These are phyloP conservation scores for Synanthedon vespiformis DNA, from an alignment of 2,888 invertebrate species.

Conservation along the genomic window DNA sequence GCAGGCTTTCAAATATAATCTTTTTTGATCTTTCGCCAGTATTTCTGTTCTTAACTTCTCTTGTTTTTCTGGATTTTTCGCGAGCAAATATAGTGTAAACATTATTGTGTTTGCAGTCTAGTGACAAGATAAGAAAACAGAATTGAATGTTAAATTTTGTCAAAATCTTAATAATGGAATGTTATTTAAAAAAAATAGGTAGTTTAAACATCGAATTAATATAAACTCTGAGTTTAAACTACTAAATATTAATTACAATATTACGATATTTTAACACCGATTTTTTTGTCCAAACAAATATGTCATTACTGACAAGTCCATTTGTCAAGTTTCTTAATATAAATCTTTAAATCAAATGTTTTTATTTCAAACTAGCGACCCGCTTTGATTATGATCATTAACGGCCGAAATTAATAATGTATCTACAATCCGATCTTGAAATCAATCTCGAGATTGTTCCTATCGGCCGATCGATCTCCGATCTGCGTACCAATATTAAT, in stretches of 20 bases:
- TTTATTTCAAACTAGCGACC: too few relatives aligned
- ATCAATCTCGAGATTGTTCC: too few relatives aligned
- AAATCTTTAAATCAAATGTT: too few relatives aligned
- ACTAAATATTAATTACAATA: not conserved
- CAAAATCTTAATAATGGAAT: not conserved
- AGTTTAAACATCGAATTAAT: too few relatives aligned
- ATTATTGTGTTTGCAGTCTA: constrained; percentile 71
- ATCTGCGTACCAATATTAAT: too few relatives aligned
- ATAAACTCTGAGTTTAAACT: too few relatives aligned
- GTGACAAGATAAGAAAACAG: constrained; percentile 5
- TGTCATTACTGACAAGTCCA: not conserved
- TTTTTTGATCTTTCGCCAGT: constrained; percentile 24
- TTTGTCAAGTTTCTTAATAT: too few relatives aligned
- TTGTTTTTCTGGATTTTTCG: constrained; percentile 74
- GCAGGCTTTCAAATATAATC: constrained; percentile 76
- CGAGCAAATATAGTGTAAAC: constrained; percentile 71
- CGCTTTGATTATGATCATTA: too few relatives aligned
- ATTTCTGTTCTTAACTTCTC: constrained; percentile 72
- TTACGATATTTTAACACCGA: not conserved
- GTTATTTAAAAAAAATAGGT: too few relatives aligned
- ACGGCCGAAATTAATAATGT: too few relatives aligned
- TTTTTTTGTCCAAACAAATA: not conserved
- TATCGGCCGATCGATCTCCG: too few relatives aligned
- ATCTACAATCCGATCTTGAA: too few relatives aligned
- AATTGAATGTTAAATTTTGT: not conserved